Evolutionary conservation across 2,797 vertebrate species (phyloP), one percentile per base, ranked within the genome.

Genomic region (Orientallactaga sibirica): DNA sequence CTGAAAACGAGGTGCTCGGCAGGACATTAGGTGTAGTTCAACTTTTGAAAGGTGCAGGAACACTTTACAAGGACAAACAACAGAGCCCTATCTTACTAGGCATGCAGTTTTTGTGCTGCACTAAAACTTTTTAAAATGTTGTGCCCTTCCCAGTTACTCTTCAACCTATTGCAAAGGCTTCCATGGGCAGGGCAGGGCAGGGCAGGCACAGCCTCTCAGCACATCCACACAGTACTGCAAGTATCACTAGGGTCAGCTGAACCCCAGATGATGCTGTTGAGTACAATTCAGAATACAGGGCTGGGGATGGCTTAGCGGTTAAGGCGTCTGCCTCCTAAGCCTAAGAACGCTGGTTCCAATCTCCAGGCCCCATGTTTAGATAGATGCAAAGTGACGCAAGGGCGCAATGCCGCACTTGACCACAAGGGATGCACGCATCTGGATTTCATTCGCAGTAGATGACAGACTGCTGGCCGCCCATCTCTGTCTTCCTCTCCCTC

Each of bases 1-100:
- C 2, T 70, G 29, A 90, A 52, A 82, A 79, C 6, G 43, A 79
- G 62, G 58, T 7, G 62, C 25, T 25, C 5, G 33, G 41, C 14
- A 88, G 70, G 58, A 62, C 25, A n/a, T 8, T 48, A 29, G 48
- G 76, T 22, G 16, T 62, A 19, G 20, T 16, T 62, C 15, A 5
- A 82, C 41, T 78, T 89, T 29, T 88, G 58, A 88, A 76, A 67
- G 64, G 62, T 41, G 16, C 83, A 55, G 55, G 78, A 80, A 89
- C 70, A 27, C 29, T 75, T 83, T 48, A 37, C 61, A 43, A 96
- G 61, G 64, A 29, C 79, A 82, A 91, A 90, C 14, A 94, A 70
- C 80, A 33, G 29, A 80, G 61, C 22, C 79, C 62, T 27, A 64
- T 5, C 29, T 93, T 82, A 71, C 61, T 82, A 92, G 61, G 84